Base-by-base conservation (phyloP, 2,113 vertebrate genomes). In the Rutilus rutilus region DNA sequence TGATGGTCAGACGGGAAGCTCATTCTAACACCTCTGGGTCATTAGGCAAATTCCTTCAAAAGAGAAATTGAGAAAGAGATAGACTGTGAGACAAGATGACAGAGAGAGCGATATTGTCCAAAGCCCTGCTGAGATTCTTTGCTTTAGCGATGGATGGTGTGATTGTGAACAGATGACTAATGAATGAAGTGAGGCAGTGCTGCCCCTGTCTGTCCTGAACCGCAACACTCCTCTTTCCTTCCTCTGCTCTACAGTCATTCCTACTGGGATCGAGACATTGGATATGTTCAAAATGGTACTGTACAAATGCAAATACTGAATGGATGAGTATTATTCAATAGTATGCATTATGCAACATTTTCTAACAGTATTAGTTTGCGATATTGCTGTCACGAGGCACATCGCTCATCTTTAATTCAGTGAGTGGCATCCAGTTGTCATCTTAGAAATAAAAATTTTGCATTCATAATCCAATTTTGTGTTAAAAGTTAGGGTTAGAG, bases 1-100 rank as follows among this genome's bases (percentile, higher is more conserved):
- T 57, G n/a, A 74, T 57, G 54, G 25, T 82, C 27, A 60, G 19
- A 11, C 1, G 17, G 79, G 87, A 83, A 81, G 87, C 50, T 76
- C n/a, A 30, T 62, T 73, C 74, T 73, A 82, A 82, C 88, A 87
- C 88, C 73, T 87, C 73, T 27, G 69, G 30, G 47, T 85, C 73
- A 78, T 85, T 86, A 81, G 60, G 60, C 59, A 85, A 75, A 78
- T 77, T 84, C 76, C 73, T 85, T 64, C 65, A 17, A 54, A 36
- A 54, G 21, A 75, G 67, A 39, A 33, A 75, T 45, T 21, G 65
- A 65, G 33, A 45, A 50, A 83, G 21, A 71, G 47, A 57, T 42
- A 69, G 42, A 25, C 1, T 4, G 54, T 36, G 54, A 36, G 65
- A 64, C 11, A 25, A 62, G 59, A 59, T 6, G 25, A 3, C 52